These are phyloP conservation scores for Cryptotermes secundus DNA, from an alignment of 1,140 invertebrate species.

Conservation along the genomic window DNA sequence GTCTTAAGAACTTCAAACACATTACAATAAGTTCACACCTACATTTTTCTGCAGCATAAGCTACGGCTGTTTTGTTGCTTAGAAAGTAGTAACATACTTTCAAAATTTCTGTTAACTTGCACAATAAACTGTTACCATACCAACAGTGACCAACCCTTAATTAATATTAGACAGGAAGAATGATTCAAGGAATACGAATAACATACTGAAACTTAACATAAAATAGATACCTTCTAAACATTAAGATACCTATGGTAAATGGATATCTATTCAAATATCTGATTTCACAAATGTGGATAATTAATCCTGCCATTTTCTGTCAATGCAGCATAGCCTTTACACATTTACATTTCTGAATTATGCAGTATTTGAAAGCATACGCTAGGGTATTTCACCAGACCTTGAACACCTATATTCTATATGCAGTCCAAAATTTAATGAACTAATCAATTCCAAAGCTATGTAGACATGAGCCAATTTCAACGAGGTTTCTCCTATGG, in stretches of 20 bases:
- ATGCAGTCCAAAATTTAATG: no score
- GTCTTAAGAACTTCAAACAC: background rate
- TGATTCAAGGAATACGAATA: background rate
- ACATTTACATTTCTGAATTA: background rate
- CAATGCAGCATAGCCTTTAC: background rate
- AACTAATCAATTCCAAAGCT: no score
- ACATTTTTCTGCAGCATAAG: background rate
- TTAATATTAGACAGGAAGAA: background rate
- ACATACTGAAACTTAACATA: background rate
- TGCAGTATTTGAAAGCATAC: background rate
- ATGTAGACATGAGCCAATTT: no score
- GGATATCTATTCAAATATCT: background rate
- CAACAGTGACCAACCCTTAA: background rate
- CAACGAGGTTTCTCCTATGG: no score
- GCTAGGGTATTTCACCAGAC: background rate
- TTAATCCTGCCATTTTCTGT: background rate
- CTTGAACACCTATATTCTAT: background rate
- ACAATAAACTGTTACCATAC: conserved; percentile 6
- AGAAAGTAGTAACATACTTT: background rate
- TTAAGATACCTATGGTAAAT: background rate
- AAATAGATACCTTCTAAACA: background rate
- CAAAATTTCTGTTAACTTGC: background rate
- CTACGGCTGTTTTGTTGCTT: background rate
- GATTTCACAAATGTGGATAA: background rate
- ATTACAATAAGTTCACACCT: background rate